Conservation (phyloP, 2,113 vertebrate species). For the Ictalurus punctatus region DNA sequence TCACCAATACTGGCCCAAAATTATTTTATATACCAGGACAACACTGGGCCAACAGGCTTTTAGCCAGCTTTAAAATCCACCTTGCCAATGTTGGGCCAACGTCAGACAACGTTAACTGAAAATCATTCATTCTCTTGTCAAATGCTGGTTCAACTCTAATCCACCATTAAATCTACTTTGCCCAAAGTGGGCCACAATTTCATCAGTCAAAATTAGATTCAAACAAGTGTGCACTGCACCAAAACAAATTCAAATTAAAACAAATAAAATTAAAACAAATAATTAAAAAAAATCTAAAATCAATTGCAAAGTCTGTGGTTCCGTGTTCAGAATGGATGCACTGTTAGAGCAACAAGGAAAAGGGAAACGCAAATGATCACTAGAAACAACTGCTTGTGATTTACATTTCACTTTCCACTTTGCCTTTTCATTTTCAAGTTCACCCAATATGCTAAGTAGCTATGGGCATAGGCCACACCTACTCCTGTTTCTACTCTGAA, state of each 20-base stretch:
- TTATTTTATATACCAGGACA: background rate
- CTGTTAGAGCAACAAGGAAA: background rate
- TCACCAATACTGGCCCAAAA: background rate
- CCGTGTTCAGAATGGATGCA: background rate
- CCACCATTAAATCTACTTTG: background rate
- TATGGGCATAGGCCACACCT: background rate
- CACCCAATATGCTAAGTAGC: background rate
- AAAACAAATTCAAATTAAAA: background rate
- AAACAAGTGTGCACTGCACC: background rate
- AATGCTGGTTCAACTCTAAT: background rate
- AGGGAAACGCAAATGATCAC: background rate
- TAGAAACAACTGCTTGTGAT: background rate
- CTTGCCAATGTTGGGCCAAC: background rate
- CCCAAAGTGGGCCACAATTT: background rate
- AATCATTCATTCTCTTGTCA: background rate
- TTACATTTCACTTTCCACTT: background rate
- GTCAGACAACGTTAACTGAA: background rate
- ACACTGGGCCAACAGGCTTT: background rate
- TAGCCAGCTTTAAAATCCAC: background rate
- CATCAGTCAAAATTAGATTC: background rate
- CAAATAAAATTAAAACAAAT: background rate
- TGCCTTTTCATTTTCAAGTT: background rate
- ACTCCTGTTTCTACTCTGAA: background rate
- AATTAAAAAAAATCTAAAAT: background rate
- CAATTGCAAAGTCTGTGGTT: background rate